Percentiles rank a stretch among this genome's conserved stretches.
phyloP scores from a whole-genome alignment of 1,140 invertebrate genomes.

The Carposina sasakii region DNA sequence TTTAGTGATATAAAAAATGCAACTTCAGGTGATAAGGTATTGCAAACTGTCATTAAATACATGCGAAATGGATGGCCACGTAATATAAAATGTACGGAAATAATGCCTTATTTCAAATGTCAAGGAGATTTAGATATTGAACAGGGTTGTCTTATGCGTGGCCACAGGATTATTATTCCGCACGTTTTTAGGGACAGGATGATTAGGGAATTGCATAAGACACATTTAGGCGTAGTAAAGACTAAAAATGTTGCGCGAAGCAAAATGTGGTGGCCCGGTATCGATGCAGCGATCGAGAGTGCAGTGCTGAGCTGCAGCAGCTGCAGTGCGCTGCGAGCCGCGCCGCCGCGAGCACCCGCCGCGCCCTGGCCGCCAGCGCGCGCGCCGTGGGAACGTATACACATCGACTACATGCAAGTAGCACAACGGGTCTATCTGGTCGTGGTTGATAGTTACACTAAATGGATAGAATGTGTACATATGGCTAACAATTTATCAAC shows the following conservation, averaged over 20 bases:
- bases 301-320: not conserved
- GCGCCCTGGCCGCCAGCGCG: slow-evolving; percentile 7
- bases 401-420: slow-evolving; percentile 6
- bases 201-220: slow-evolving; percentile 45
- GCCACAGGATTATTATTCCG: slow-evolving; percentile 41
- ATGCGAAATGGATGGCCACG: not conserved
- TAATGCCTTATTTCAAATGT: slow-evolving; percentile 8
- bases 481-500: not conserved
- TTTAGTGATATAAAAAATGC: not conserved
- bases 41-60: slow-evolving; percentile 3
- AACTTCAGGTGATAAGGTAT: not conserved
- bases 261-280: slow-evolving; percentile 15
- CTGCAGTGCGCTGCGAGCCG: not conserved
- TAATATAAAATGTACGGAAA: not conserved
- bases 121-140: slow-evolving; percentile 7
- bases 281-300: not conserved
- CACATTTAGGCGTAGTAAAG: slow-evolving; percentile 44
- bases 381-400: not conserved
- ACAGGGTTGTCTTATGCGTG: slow-evolving; percentile 18
- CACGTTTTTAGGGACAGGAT: slow-evolving; percentile 21
- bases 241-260: slow-evolving; percentile 53
- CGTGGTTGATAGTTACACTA: not conserved
- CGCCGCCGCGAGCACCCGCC: not conserved
- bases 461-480: not conserved
- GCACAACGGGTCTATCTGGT: not conserved